Base-by-base conservation (phyloP, 2,797 vertebrate species). In the Rachycentron canadum region DNA sequence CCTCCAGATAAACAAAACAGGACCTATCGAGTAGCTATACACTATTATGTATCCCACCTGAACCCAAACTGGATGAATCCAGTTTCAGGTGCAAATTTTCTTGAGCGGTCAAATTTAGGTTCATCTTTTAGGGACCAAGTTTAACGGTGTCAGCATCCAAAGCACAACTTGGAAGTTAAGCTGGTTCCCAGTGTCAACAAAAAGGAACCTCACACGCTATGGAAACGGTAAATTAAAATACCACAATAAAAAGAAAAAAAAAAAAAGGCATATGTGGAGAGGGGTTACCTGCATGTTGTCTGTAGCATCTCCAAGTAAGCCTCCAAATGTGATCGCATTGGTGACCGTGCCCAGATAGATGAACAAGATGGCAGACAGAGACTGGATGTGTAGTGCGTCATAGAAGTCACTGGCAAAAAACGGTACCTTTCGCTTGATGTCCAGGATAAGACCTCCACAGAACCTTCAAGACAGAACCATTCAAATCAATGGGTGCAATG, bases 241-340 rank as follows among this genome's bases (percentile, higher is more conserved):
- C 13, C 9, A 45, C 3, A 62, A n/a, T n/a, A n/a, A n/a, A n/a
- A n/a, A n/a, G n/a, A n/a, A n/a, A n/a, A n/a, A n/a, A n/a, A n/a
- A n/a, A n/a, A n/a, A n/a, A n/a, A n/a, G 32, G 32, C 32, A 32
- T 32, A 55, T 45, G 4, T 0, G 21, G 16, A 0, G 43, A 50
- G 17, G 45, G 0, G 0, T 87, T 74, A 99, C 98, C 97, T 99
- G 98, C 98, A 99, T 99, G 94, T 96, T 99, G 0, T 99, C 97
- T 0, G 98, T 99, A 9, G 98, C 98, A 3, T 99, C 98, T 19
- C 98, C 98, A 2, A 99, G 96, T 72, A 99, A 91, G 6, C 98
- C 98, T 77, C 98, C 98, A 13, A 99, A 99, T 0, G 98, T 99
- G 95, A 99, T 99, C 3, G 98, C 98, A 0, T 99, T 99, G 80